Evolutionary conservation across 2,113 vertebrate species (phyloP), one percentile per base, ranked within the genome.

Genomic region (Saguinus midas): DNA sequence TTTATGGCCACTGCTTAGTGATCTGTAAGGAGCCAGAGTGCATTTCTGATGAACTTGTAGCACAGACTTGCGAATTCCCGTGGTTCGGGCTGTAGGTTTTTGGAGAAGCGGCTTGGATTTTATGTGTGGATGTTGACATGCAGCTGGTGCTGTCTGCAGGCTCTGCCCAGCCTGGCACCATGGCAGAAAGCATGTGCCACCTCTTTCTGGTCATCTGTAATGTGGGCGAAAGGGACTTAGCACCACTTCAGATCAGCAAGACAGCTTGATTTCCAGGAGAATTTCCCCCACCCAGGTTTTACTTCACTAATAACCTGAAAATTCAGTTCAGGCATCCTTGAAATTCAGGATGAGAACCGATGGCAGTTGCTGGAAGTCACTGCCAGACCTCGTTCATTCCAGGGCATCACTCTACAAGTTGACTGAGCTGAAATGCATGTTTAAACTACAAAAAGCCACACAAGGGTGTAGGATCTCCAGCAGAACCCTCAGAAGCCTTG

Each of bases 1-100:
- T 78, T 6, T 16, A 20, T 50, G n/a, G 29, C n/a, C 55, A 12
- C 92, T 0, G 97, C 90, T 82, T 48, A 73, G 92, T 97, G 96
- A 95, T 96, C 93, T 97, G 82, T 83, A 90, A 97, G 97, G 90
- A 92, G 35, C 84, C 83, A 57, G n/a, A 10, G 0, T 80, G 43
- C 70, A 11, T 95, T 98, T 96, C 96, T 85, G 94, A 93, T 94
- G 97, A 96, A 86, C 92, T 85, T 52, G 66, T 75, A 35, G 87
- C 78, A 29, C 87, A 75, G 87, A 70, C 48, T 21, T 83, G 57
- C 91, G 79, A 96, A 80, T 94, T 95, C 90, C 45, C 52, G 4
- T 32, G 18, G 91, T 32, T 1, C 61, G 57, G 50, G 94, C 96
- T 92, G 92, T 52, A 40, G 29, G 87, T 72, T 96, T 98, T 92